Base-by-base conservation (phyloP, 2,888 invertebrate species). In the Ectropis crepuscularia region DNA sequence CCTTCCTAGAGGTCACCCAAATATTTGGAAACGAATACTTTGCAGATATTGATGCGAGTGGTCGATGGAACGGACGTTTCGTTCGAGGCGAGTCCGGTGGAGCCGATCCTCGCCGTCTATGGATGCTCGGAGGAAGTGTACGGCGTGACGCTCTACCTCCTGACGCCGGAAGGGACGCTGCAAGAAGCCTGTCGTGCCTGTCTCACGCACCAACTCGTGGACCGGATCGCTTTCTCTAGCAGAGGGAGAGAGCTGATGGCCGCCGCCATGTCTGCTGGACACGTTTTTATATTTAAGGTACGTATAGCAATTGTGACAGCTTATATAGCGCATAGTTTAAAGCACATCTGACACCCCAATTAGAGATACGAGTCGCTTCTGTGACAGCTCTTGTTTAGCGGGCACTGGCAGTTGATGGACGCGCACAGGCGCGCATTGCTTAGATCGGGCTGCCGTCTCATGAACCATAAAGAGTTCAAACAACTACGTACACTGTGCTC, bases 231-330 rank as follows among this genome's bases (percentile, higher is more conserved):
- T 5, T 92, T 92, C 75, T 86, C 91, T 0, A 77, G 83, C 0
- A 78, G 79, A 0, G 93, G 93, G 1, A 74, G 84, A 9, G 81
- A 84, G 16, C 12, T 93, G 43, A 78, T 88, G 0, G 86, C 87
- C 0, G 89, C 87, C 0, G 90, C 92, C 6, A 88, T 88, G 87
- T 80, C 87, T 0, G 91, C 90, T 4, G 93, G 93, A 16, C 92
- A 92, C 70, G 77, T 93, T 1, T 92, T 93, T 67, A 80, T 93
- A 45, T 76, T 85, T 48, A 77, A 85, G 78, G 93, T 91, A 28
- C 4, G 16, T n/a, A n/a, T n/a, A n/a, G n/a, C n/a, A n/a, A n/a
- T n/a, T n/a, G n/a, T n/a, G n/a, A n/a, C n/a, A n/a, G n/a, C n/a
- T n/a, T n/a, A n/a, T n/a, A n/a, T n/a, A n/a, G n/a, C n/a, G n/a